Evolutionary conservation across 1,140 invertebrate genomes (phyloP), one percentile per base, ranked within the genome.

Genomic region (Eupeodes corollae): DNA sequence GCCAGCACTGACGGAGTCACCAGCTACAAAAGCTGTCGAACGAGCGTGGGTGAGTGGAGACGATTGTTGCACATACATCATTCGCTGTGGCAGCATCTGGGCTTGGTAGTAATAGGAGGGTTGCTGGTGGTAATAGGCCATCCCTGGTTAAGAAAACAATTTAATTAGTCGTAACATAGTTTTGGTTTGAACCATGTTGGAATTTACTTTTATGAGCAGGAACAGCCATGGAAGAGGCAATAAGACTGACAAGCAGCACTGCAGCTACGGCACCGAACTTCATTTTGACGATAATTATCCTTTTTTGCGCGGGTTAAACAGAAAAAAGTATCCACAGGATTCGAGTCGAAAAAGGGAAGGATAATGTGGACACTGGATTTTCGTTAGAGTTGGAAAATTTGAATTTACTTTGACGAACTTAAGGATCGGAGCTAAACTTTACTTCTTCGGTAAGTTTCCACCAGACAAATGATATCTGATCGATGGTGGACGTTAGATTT

Each of bases 341-440:
- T n/a, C n/a, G 11, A 37, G 13, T 14, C 35, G 6, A n/a, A 26
- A 26, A 8, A 3, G 21, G 21, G 21, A 26, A n/a, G n/a, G n/a
- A 5, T 26, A 26, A 26, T 5, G 21, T 26, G 21, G 21, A 26
- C 13, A 13, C 15, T 18, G 3, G 41, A 5, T 16, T 26, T 42
- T 42, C 13, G 3, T 16, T 16, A 3, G 35, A 6, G n/a, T 38
- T 14, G 35, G n/a, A 38, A 38, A n/a, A 38, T n/a, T 42, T 42
- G 11, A 37, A 13, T 41, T 49, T 19, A 10, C 19, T 21, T 40
- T 44, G 14, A 18, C 44, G 31, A 11, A 47, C 40, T 64, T 61
- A 51, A 61, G 60, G 41, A 45, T 57, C 57, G 63, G 63, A 66
- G 63, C 63, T 66, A 66, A 66, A 66, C 63, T 66, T 66, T 54